Evolutionary conservation across 2,888 invertebrate genomes (phyloP).

Genomic region (Galerucella pusilla): DNA sequence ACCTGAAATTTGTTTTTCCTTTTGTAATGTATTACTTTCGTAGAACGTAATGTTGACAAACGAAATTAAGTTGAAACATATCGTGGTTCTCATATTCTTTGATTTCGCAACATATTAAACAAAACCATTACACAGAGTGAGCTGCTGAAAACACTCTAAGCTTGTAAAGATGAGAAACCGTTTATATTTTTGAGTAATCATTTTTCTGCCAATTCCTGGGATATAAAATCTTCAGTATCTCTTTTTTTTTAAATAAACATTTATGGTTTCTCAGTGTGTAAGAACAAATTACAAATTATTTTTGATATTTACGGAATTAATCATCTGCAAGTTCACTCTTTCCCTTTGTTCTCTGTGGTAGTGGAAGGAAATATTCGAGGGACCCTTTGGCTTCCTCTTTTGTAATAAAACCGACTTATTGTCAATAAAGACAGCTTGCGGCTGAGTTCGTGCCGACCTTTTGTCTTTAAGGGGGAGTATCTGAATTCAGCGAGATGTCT

Average conservation of each 20-base stretch:
- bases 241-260: background rate
- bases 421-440: slow-evolving; percentile 44
- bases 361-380: slow-evolving; percentile 18
- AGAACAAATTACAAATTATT: background rate
- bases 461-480: slow-evolving; percentile 37
- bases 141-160: too few species aligned
- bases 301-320: slow-evolving; percentile 30
- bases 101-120: background rate
- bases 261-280: background rate
- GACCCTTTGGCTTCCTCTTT: slow-evolving; percentile 23
- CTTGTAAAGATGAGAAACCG: too few species aligned
- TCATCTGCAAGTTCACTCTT: slow-evolving; percentile 38
- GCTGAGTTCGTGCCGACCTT: slow-evolving; percentile 40
- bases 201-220: too few species aligned
- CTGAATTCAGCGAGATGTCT: slow-evolving; percentile 19
- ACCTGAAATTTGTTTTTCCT: background rate
- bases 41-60: background rate
- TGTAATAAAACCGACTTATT: slow-evolving; percentile 46
- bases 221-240: too few species aligned
- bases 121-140: background rate
- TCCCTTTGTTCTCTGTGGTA: slow-evolving; percentile 36
- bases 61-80: background rate
- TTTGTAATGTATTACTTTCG: background rate
- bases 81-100: background rate
- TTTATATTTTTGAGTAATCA: too few species aligned